Evolutionary conservation across 1,140 invertebrate species (phyloP), one percentile per base, ranked within the genome.

Genomic region (Tribolium madens): DNA sequence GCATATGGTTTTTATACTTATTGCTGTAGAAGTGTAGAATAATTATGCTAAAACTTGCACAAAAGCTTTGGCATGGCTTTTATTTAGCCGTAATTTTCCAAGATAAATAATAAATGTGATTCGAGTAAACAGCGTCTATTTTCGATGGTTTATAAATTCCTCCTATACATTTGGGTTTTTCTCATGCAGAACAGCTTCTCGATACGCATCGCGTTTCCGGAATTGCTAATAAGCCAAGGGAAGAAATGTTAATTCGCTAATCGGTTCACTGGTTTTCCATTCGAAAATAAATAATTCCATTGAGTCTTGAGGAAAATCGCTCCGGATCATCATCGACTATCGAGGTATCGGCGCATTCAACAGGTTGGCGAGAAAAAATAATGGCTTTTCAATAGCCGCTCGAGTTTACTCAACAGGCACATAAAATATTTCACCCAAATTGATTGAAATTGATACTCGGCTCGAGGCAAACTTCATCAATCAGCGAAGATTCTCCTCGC

Each of bases 241-340:
- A 76, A 76, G 75, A 76, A 76, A 76, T 64, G 75, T 64, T 76
- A 76, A 76, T 76, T 70, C 75, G 64, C 68, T 70, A 76, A 76
- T 76, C 75, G 75, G 75, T 76, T 76, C 75, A 70, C 33, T 64
- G 75, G 75, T 33, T 76, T 70, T 76, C 68, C 75, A 70, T 76
- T 46, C 60, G 70, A 76, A 57, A 76, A 76, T 53, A 76, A 76
- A 76, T 70, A 76, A 70, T 76, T 76, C 46, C 60, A 31, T 64
- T 64, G 46, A n/a, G 46, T 46, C 48, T 14, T 48, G 52, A 70
- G n/a, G n/a, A n/a, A n/a, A n/a, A n/a, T n/a, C n/a, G n/a, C n/a
- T n/a, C n/a, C n/a, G n/a, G n/a, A n/a, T n/a, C n/a, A n/a, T n/a
- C n/a, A n/a, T 76, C 75, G 60, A 70, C 14, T 12, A 64, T 64